Evolutionary conservation across 2,797 vertebrate genomes (phyloP).

Genomic region (Gallirallus australis): DNA sequence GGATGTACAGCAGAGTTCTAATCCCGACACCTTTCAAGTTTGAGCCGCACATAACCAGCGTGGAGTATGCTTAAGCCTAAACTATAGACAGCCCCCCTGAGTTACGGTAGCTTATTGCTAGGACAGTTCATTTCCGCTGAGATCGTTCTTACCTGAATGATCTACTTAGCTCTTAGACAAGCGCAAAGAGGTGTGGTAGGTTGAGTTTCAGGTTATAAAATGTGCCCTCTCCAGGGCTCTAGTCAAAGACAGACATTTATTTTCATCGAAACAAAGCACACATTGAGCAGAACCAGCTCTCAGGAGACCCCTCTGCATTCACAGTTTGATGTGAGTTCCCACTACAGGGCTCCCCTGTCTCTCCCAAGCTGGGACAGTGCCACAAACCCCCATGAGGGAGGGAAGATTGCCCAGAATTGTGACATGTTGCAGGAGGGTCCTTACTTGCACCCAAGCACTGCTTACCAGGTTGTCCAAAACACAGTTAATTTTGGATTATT

Average conservation of each 20-base stretch:
- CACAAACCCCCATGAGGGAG: background rate
- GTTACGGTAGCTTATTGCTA: background rate
- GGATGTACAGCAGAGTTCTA: conserved; percentile 45
- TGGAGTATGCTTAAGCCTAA: conserved; percentile 43
- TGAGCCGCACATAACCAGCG: conserved; percentile 13
- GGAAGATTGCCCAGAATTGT: background rate
- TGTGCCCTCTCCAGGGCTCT: background rate
- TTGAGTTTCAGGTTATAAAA: background rate
- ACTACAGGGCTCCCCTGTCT: background rate
- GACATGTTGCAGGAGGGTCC: background rate
- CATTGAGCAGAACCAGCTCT: background rate
- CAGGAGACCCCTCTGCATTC: background rate
- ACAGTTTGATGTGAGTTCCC: background rate
- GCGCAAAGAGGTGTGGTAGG: fast-evolving
- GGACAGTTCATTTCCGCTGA: background rate
- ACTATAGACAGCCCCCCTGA: conserved; percentile 13
- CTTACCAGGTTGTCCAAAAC: background rate
- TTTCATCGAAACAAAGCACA: background rate
- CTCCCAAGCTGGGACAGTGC: background rate
- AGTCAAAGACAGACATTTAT: background rate
- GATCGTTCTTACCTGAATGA: background rate
- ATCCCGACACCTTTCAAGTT: conserved; percentile 53
- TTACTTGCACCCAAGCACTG: background rate
- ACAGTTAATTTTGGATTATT: background rate
- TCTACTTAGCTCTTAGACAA: background rate